phyloP scores from a whole-genome alignment of 2,113 vertebrate species.

The Hemiprocne comata region DNA sequence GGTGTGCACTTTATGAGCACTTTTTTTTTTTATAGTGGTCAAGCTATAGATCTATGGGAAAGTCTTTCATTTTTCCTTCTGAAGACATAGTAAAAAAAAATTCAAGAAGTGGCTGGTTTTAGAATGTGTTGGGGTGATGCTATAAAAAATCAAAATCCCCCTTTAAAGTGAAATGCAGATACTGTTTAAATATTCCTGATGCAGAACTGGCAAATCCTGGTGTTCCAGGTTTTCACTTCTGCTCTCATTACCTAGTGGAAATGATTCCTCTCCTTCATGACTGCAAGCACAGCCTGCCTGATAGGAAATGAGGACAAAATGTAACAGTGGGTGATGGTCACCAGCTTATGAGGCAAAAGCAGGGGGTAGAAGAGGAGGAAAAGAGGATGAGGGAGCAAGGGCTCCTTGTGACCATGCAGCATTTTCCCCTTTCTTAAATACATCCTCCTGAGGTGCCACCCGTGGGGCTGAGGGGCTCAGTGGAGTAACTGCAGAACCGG shows the following conservation, averaged over 20 bases:
- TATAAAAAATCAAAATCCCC: neutral
- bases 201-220: neutral
- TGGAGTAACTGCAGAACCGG: neutral
- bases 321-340: accelerated
- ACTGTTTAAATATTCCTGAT: neutral
- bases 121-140: neutral
- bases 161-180: neutral
- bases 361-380: neutral
- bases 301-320: neutral
- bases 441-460: accelerated
- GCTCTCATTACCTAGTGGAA: neutral
- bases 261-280: accelerated
- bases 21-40: accelerated
- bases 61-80: neutral
- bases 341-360: neutral
- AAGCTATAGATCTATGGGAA: neutral
- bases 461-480: accelerated
- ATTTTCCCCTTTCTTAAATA: neutral
- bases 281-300: accelerated
- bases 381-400: neutral
- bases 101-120: neutral
- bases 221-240: neutral
- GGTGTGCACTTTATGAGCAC: neutral
- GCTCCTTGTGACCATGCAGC: accelerated
- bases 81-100: neutral